These are phyloP conservation scores for Semaprochilodus insignis DNA, from an alignment of 2,797 vertebrate species.

Conservation along the genomic window DNA sequence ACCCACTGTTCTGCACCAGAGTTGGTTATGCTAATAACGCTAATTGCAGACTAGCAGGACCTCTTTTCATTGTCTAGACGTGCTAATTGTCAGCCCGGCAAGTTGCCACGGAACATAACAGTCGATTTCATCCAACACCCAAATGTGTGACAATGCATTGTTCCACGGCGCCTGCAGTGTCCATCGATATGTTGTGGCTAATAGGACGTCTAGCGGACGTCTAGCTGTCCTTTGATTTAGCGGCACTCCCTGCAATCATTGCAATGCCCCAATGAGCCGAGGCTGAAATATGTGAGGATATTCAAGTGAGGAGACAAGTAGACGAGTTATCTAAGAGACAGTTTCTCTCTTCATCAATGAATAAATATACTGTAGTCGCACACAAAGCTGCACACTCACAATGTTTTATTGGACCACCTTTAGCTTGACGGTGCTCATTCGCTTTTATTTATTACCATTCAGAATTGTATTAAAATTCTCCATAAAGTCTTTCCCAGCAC, in stretches of 20 bases:
- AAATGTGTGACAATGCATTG: constrained; percentile 34
- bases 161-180: constrained; percentile 21
- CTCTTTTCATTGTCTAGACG: constrained; percentile 52
- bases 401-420: too few relatives aligned
- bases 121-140: constrained; percentile 20
- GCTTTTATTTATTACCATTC: too few relatives aligned
- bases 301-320: not conserved
- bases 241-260: not conserved
- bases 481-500: too few relatives aligned
- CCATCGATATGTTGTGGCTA: constrained; percentile 23
- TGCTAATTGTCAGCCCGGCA: constrained; percentile 34
- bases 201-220: not conserved
- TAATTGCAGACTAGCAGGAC: constrained; percentile 42
- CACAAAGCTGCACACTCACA: too few relatives aligned
- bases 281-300: constrained; percentile 3
- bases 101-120: constrained; percentile 18
- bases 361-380: too few relatives aligned
- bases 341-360: not conserved
- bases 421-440: too few relatives aligned
- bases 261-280: not conserved
- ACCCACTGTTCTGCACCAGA: constrained; percentile 3
- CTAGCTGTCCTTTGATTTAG: constrained; percentile 5
- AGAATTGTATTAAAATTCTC: too few relatives aligned
- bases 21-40: constrained; percentile 38
- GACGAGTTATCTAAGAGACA: not conserved